phyloP scores from a whole-genome alignment of 1,140 invertebrate genomes.

The Caenorhabditis tropicalis region DNA sequence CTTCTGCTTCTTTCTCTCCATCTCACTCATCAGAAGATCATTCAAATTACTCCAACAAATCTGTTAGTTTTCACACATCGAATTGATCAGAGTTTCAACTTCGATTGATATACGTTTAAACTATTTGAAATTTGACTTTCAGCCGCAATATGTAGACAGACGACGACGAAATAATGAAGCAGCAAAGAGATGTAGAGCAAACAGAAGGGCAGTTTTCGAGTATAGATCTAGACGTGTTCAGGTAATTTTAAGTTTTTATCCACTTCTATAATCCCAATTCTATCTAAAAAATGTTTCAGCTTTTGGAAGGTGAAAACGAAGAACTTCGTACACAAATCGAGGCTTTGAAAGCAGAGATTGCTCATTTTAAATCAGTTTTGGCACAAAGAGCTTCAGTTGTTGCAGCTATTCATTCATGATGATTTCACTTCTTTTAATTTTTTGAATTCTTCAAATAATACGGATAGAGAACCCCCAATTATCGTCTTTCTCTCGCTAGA shows the following conservation, averaged over 20 bases:
- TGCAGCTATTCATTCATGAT: background rate
- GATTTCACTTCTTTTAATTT: background rate
- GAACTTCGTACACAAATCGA: conserved; percentile 67
- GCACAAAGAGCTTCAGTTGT: conserved; percentile 55
- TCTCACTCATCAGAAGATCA: conserved; percentile 51
- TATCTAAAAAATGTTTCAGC: conserved; percentile 59
- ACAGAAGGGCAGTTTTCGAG: conserved; percentile 69
- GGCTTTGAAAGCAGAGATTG: conserved; percentile 63
- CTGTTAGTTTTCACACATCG: conserved; percentile 34
- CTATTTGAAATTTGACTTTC: background rate
- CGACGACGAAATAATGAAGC: conserved; percentile 70
- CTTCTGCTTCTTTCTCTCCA: conserved; percentile 54
- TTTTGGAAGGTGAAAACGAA: conserved; percentile 64
- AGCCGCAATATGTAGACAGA: conserved; percentile 67
- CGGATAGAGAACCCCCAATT: background rate
- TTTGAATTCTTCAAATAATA: background rate
- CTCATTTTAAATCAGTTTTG: conserved; percentile 66
- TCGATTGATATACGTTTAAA: background rate
- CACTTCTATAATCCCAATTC: background rate
- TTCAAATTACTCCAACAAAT: conserved; percentile 39
- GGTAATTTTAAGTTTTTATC: background rate
- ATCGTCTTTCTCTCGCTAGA: conserved; percentile 21
- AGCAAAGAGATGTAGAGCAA: conserved; percentile 68
- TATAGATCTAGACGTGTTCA: conserved; percentile 59
- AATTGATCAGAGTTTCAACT: background rate